These are phyloP conservation scores for Acromyrmex heyeri DNA, from an alignment of 1,140 invertebrate genomes.

Conservation along the genomic window DNA sequence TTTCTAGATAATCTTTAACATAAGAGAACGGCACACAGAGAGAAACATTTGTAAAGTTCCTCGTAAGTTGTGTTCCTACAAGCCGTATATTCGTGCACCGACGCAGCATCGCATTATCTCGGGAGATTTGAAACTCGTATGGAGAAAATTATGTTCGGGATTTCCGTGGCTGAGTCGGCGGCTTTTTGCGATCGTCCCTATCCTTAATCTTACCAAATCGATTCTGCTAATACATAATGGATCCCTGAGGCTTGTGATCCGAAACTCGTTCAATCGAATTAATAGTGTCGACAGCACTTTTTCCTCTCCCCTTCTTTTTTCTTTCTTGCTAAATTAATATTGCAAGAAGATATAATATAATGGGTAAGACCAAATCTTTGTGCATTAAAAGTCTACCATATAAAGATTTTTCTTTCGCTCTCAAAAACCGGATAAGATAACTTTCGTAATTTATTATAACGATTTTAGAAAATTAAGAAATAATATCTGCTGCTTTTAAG, in stretches of 20 bases:
- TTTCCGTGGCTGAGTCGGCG: slow-evolving; percentile 67
- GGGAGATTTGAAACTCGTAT: slow-evolving; percentile 60
- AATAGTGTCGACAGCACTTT: slow-evolving; percentile 78
- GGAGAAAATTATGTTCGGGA: slow-evolving; percentile 70
- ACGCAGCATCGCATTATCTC: slow-evolving; percentile 64
- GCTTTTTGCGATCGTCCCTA: slow-evolving; percentile 47
- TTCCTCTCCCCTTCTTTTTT: slow-evolving; percentile 32
- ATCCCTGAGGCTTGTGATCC: slow-evolving; percentile 71
- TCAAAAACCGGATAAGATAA: not conserved
- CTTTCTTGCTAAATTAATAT: slow-evolving; percentile 72
- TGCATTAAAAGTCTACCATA: not conserved
- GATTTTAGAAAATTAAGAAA: not conserved
- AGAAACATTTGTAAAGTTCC: slow-evolving; percentile 27
- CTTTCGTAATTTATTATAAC: not conserved
- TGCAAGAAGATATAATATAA: slow-evolving; percentile 74
- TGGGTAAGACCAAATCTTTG: slow-evolving; percentile 22
- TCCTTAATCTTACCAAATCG: slow-evolving; percentile 69
- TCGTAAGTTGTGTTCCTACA: slow-evolving; percentile 29
- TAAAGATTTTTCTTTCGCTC: not conserved
- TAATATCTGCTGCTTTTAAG: not conserved
- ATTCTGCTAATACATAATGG: slow-evolving; percentile 81
- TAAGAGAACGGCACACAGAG: not conserved
- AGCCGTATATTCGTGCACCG: slow-evolving; percentile 21
- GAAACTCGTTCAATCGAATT: slow-evolving; percentile 81
- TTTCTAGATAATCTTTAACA: not conserved